Evolutionary conservation across 23 tunicate genomes (phyloP).

Genomic region (Halocynthia aurantium): DNA sequence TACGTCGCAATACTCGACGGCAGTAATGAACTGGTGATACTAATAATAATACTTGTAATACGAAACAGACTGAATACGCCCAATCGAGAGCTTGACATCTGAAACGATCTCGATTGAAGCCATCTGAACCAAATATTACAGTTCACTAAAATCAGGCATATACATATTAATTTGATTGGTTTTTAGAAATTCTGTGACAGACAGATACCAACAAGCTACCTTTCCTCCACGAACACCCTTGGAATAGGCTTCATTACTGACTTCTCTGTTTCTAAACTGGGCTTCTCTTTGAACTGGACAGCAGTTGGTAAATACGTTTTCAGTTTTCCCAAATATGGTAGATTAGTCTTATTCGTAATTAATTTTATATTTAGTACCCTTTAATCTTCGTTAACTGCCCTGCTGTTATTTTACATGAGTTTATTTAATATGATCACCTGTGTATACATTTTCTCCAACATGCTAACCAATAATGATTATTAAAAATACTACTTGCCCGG

Average conservation of each 20-base stretch:
- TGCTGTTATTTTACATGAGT: neutral
- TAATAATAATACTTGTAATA: too few relatives aligned
- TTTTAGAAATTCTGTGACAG: neutral
- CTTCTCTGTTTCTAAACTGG: neutral
- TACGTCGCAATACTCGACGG: neutral
- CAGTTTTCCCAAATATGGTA: too few relatives aligned
- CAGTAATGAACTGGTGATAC: too few relatives aligned
- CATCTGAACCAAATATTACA: too few relatives aligned
- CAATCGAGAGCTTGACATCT: neutral
- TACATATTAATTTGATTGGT: neutral
- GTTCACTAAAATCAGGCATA: too few relatives aligned
- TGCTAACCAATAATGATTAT: too few relatives aligned
- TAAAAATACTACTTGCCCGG: too few relatives aligned
- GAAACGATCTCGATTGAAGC: neutral
- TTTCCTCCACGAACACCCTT: neutral
- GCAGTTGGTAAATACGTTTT: conserved; percentile 6
- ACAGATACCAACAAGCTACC: neutral
- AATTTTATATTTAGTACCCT: neutral
- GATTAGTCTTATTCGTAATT: too few relatives aligned
- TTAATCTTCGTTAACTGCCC: neutral
- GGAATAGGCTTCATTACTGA: conserved; percentile 3
- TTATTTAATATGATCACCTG: too few relatives aligned
- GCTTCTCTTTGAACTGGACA: conserved; percentile 20
- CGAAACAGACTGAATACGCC: too few relatives aligned
- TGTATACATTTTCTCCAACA: too few relatives aligned